Base-by-base conservation (phyloP, 2,113 vertebrate species). In the Telmatochromis brichardi region DNA sequence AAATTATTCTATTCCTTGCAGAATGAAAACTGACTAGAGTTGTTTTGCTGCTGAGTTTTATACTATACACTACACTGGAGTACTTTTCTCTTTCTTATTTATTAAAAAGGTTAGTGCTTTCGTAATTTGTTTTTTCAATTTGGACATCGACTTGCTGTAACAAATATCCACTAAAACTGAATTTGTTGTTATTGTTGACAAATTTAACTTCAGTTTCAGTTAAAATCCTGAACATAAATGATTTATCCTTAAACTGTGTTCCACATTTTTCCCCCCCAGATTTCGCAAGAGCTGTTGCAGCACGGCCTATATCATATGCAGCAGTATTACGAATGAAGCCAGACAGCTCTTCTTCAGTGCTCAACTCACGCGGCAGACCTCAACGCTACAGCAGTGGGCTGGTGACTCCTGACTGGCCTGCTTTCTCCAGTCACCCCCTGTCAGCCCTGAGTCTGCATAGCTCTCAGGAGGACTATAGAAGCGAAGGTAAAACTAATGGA, bases 321-420 rank as follows among this genome's bases (percentile, higher is more conserved):
- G 96, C 98, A 35, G 96, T 98, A 76, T 84, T 98, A 89, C 97
- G 97, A 92, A 97, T 98, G 94, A 99, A 96, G 95, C 92, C 96
- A 9, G 97, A 96, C 84, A 97, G 97, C 86, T 97, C 97, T 9
- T 94, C 96, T 53, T 96, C 98, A 51, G 51, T 95, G 73, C 95
- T 97, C 86, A 96, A 91, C 89, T 95, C 97, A 42, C 97, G 97
- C 90, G 92, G 83, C 90, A 96, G 97, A 94, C 95, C 96, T 42
- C 96, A 96, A 80, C 95, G 94, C 88, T 95, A 90, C 93, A 63
- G 94, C 89, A 7, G 88, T 90, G 91, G 96, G 92, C 93, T 92
- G 35, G 93, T 91, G 85, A 93, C 96, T 54, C 93, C 96, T 4
- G 96, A 95, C 79, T 98, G 97, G 98, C 94, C 96, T 89, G 96